phyloP scores from a whole-genome alignment of 2,888 invertebrate species.

The Drosophila prolongata region DNA sequence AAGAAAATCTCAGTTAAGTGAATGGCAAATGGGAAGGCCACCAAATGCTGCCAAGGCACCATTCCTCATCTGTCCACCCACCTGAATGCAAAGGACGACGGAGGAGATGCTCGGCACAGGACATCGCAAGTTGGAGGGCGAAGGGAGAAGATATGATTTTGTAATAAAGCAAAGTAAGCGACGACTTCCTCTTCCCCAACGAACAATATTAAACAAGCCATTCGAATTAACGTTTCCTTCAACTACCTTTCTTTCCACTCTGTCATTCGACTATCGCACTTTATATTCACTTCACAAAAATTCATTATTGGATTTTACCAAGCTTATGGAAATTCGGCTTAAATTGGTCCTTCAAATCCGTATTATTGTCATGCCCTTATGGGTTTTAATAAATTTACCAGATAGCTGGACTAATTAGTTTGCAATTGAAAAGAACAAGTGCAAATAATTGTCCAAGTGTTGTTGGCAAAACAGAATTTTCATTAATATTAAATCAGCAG shows the following conservation, averaged over 20 bases:
- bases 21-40: conserved; percentile 23
- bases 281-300: conserved; percentile 3
- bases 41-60: neutral
- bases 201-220: conserved; percentile 24
- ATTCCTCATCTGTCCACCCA: neutral
- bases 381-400: conserved; percentile 21
- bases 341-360: conserved; percentile 16
- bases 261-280: neutral
- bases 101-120: conserved; percentile 3
- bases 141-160: conserved; percentile 22
- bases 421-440: conserved; percentile 41
- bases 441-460: conserved; percentile 12
- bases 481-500: conserved; percentile 46
- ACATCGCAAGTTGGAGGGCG: neutral
- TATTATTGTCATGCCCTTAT: conserved; percentile 6
- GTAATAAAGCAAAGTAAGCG: conserved; percentile 37
- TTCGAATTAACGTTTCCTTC: conserved; percentile 17
- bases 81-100: conserved; percentile 11
- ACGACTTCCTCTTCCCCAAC: neutral
- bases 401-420: conserved; percentile 38
- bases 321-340: conserved; percentile 8
- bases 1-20: conserved; percentile 27
- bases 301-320: conserved; percentile 21
- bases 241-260: neutral
- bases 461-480: conserved; percentile 14